Percentiles rank a stretch among this genome's conserved stretches.
Evolutionary conservation across 2,888 invertebrate genomes (phyloP).

Genomic region (Mythimna albipuncta): DNA sequence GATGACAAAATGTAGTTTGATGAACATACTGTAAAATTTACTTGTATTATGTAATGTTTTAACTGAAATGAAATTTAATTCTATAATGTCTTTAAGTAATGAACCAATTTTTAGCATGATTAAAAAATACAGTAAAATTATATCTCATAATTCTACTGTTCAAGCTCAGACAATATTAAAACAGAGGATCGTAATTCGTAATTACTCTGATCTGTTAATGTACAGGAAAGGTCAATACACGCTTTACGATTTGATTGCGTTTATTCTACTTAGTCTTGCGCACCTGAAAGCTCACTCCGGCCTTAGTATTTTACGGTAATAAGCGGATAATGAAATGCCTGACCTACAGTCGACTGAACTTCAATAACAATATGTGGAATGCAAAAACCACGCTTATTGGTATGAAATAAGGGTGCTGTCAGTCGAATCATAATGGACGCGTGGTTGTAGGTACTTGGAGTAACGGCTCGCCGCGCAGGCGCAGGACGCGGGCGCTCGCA

Average conservation of each 20-base stretch:
- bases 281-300: background rate
- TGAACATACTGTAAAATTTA: background rate
- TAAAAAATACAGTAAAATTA: background rate
- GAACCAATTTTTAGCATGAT: background rate
- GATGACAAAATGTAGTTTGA: background rate
- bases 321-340: background rate
- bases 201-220: background rate
- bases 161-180: background rate
- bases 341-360: background rate
- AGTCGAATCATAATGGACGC: background rate
- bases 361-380: background rate
- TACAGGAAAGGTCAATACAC: conserved; percentile 15
- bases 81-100: too few relatives aligned
- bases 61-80: background rate
- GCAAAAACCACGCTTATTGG: background rate
- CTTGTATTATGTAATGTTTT: background rate
- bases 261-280: background rate
- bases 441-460: background rate
- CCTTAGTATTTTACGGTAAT: background rate
- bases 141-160: background rate
- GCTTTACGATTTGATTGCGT: conserved; percentile 11
- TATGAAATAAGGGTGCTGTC: conserved; percentile 8
- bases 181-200: background rate
- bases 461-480: conserved; percentile 3
- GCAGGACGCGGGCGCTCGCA: conserved; percentile 58